phyloP scores from a whole-genome alignment of 2,888 invertebrate genomes.

The Xestobium rufovillosum region DNA sequence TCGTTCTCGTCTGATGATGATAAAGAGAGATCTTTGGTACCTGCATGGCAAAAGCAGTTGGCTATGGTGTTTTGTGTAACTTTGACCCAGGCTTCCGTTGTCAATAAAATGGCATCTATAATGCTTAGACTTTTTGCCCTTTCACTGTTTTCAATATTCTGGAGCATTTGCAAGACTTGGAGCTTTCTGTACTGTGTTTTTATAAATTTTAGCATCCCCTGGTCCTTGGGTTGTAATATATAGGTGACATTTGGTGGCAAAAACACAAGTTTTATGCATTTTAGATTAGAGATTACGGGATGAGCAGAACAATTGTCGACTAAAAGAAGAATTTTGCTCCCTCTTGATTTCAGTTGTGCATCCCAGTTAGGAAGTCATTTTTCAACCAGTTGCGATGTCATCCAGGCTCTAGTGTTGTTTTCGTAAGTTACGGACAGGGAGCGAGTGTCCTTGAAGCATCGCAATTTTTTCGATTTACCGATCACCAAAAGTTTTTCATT shows the following conservation, averaged over 20 bases:
- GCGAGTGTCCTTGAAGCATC: slow-evolving; percentile 25
- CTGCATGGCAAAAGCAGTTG: slow-evolving; percentile 28
- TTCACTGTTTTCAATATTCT: slow-evolving; percentile 11
- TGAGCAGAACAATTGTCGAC: slow-evolving; percentile 21
- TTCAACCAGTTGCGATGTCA: slow-evolving; percentile 29
- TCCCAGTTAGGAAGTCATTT: slow-evolving; percentile 25
- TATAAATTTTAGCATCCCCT: slow-evolving; percentile 16
- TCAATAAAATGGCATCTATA: slow-evolving; percentile 28
- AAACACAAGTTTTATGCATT: slow-evolving; percentile 16
- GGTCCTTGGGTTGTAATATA: slow-evolving; percentile 17
- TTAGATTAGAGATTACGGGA: slow-evolving; percentile 16
- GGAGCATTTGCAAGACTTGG: slow-evolving; percentile 8
- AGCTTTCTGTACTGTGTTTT: slow-evolving; percentile 15
- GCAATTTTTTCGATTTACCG: too few relatives aligned
- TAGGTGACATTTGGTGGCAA: slow-evolving; percentile 19
- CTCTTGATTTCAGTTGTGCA: slow-evolving; percentile 23
- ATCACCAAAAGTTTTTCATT: slow-evolving; percentile 28
- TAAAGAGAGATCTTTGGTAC: slow-evolving; percentile 24
- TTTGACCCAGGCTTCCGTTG: slow-evolving; percentile 28
- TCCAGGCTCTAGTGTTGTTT: slow-evolving; percentile 33
- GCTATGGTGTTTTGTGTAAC: too few relatives aligned
- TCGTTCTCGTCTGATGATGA: slow-evolving; percentile 13
- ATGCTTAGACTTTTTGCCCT: slow-evolving; percentile 13
- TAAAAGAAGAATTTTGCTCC: slow-evolving; percentile 21
- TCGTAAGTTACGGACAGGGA: slow-evolving; percentile 25